Conservation (phyloP, 2,888 invertebrate genomes). For the Phanerotoma sp. region DNA sequence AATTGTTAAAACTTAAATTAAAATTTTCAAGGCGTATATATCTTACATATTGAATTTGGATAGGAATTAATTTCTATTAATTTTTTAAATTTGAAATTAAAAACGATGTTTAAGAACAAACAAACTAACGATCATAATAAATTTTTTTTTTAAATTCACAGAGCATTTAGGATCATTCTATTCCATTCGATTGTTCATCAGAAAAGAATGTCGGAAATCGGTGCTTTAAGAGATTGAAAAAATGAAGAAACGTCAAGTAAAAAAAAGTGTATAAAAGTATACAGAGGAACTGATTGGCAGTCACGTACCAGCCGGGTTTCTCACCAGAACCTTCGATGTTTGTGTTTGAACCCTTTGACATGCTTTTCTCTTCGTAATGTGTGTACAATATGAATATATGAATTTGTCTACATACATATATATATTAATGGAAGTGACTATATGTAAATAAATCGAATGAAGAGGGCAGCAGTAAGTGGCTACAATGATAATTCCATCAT, state of each 20-base stretch:
- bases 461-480: conserved; percentile 3
- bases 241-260: conserved; percentile 4
- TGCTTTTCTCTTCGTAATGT: conserved; percentile 6
- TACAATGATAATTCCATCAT: conserved; percentile 13
- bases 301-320: conserved; percentile 34
- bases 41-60: too few species aligned
- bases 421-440: not conserved
- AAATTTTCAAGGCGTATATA: too few species aligned
- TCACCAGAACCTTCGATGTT: conserved; percentile 28
- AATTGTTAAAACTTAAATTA: too few species aligned
- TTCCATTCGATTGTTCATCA: too few species aligned
- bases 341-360: conserved; percentile 30
- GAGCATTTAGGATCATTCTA: too few species aligned
- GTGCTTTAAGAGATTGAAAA: conserved; percentile 4
- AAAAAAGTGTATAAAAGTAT: conserved; percentile 11
- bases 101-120: too few species aligned
- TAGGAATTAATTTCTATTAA: too few species aligned
- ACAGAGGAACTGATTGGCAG: conserved; percentile 24
- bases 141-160: not conserved
- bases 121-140: not conserved
- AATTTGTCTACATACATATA: not conserved
- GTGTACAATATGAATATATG: not conserved
- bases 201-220: conserved; percentile 17
- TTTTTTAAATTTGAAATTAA: too few species aligned
- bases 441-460: not conserved